phyloP scores from a whole-genome alignment of 2,888 invertebrate genomes.

The Eupithecia centaureata region DNA sequence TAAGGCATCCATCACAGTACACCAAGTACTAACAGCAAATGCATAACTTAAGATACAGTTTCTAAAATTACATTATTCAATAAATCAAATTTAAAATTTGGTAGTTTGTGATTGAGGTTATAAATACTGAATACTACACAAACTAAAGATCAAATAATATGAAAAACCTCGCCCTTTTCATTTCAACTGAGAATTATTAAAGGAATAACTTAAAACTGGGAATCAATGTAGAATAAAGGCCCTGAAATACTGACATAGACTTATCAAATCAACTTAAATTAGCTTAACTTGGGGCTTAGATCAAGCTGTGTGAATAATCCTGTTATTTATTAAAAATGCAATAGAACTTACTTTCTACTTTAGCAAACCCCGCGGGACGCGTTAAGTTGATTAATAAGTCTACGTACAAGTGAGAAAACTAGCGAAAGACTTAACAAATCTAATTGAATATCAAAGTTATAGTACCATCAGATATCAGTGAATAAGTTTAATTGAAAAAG shows the following conservation, averaged over 20 bases:
- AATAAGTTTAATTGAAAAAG: too few relatives aligned
- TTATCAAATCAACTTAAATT: neutral
- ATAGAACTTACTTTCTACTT: too few relatives aligned
- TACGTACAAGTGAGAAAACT: neutral
- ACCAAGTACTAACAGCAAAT: conserved; percentile 51
- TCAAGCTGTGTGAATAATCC: too few relatives aligned
- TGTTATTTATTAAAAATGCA: too few relatives aligned
- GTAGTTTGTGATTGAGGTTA: conserved; percentile 36
- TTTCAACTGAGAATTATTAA: neutral
- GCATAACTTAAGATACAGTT: conserved; percentile 47
- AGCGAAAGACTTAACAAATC: neutral
- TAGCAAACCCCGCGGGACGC: too few relatives aligned
- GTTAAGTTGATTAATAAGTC: too few relatives aligned
- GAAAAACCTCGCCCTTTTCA: neutral
- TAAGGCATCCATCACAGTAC: conserved; percentile 68
- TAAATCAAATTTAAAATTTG: conserved; percentile 24
- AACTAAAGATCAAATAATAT: conserved; percentile 10
- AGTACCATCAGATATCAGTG: too few relatives aligned
- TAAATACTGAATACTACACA: conserved; percentile 41
- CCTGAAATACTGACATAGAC: neutral
- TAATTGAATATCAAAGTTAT: neutral
- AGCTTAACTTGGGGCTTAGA: too few relatives aligned
- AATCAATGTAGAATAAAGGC: neutral
- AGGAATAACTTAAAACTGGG: neutral
- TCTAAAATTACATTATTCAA: conserved; percentile 36